Evolutionary conservation across 2,113 vertebrate genomes (phyloP).

Genomic region (Chaetodon auriga): DNA sequence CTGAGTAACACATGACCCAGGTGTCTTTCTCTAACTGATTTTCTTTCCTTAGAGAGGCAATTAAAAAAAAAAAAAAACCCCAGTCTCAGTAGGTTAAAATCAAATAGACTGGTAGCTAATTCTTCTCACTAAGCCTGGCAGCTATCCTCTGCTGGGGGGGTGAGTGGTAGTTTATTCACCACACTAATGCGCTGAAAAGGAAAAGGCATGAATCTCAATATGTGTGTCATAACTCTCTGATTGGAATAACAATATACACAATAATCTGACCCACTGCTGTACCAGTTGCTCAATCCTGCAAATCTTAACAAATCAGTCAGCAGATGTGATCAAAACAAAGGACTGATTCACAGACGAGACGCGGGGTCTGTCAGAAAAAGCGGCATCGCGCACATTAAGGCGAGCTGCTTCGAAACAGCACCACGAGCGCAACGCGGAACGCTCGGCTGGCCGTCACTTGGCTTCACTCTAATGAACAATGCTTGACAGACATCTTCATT

Average conservation of each 20-base stretch:
- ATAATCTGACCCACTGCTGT: neutral
- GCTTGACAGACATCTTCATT: constrained; percentile 26
- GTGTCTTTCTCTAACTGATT: constrained; percentile 22
- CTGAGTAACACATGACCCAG: neutral
- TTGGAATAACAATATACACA: constrained; percentile 3
- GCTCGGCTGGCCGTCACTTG: constrained; percentile 46
- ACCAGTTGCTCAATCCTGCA: neutral
- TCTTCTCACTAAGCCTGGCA: constrained; percentile 5
- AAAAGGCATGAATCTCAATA: constrained; percentile 38
- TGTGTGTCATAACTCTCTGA: constrained; percentile 23
- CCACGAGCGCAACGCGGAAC: constrained; percentile 23
- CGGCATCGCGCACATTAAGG: constrained; percentile 4
- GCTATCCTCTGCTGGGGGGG: neutral
- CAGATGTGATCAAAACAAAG: constrained; percentile 3
- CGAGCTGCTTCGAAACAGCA: constrained; percentile 32
- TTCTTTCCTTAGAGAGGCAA: constrained; percentile 11
- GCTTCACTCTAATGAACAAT: constrained; percentile 14
- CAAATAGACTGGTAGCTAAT: constrained; percentile 21
- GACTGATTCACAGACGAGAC: neutral
- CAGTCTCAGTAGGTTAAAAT: constrained; percentile 4
- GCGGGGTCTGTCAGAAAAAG: constrained; percentile 4
- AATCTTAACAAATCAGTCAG: constrained; percentile 37
- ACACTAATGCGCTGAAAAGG: constrained; percentile 14
- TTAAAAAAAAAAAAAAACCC: constrained; percentile 12
- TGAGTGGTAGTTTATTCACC: constrained; percentile 21